Evolutionary conservation across 2,888 invertebrate genomes (phyloP), one percentile per base, ranked within the genome.

Genomic region (Eupithecia centaureata): DNA sequence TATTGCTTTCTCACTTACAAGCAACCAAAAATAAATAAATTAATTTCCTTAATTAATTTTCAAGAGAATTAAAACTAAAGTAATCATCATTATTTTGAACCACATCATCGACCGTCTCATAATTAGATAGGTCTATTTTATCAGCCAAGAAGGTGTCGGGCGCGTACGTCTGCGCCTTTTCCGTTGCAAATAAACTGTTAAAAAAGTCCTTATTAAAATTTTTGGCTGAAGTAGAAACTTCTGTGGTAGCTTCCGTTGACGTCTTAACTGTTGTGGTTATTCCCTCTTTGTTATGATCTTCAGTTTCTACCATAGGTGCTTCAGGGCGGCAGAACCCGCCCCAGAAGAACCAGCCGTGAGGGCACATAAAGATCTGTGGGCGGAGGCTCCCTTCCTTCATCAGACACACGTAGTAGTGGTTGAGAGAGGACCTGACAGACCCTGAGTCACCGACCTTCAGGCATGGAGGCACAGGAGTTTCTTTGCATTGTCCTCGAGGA

Each of bases 71-170:
- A 30, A 52, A 47, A 47, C 25, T 22, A 0, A 77, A 75, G 63
- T 82, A 83, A 22, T 84, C 83, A 66, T 86, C 82, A 13, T 76
- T 75, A 5, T 66, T 62, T 7, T 78, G 73, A 0, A 69, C 73
- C 0, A 69, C 81, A 15, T 89, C 87, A 63, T 90, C 91, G 0
- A 79, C 78, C 0, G 84, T 73, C 32, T 86, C 89, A 65, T 92
- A 92, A 72, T 91, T 87, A 0, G 86, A 77, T 12, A 92, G 65
- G 79, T 91, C 90, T 56, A 89, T 87, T 71, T 86, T 92, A 72
- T 92, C 92, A 10, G 93, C 92, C 62, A 93, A 77, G 70, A 93
- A 93, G 0, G 89, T 89, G n/a, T 93, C 92, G 0, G 87, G 77
- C 0, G 86, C 80, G 33, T 86, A 84, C 0, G 88, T 89, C 0